Evolutionary conservation across 2,797 vertebrate genomes (phyloP).

Genomic region (Hozukius guyotensis): DNA sequence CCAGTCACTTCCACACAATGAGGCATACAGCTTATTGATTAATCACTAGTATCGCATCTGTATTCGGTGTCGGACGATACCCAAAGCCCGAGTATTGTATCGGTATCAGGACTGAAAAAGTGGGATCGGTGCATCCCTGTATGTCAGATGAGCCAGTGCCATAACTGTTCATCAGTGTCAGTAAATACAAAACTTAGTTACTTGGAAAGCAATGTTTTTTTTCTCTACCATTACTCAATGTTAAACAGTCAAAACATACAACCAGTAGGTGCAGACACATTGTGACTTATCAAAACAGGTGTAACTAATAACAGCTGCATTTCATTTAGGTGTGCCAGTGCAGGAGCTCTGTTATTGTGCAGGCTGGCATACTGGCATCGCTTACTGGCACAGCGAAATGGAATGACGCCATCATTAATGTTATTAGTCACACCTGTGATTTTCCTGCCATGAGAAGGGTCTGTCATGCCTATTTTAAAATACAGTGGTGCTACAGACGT

Average conservation of each 20-base stretch:
- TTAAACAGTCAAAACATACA: neutral
- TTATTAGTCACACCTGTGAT: conserved; percentile 48
- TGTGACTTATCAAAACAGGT: conserved; percentile 24
- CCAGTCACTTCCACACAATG: no score
- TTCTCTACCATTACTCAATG: neutral
- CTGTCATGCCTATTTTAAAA: conserved; percentile 23
- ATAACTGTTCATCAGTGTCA: neutral
- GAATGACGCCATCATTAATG: conserved; percentile 39
- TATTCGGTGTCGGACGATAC: no score
- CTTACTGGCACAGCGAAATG: conserved; percentile 35
- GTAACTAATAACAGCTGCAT: conserved; percentile 20
- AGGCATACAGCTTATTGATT: no score
- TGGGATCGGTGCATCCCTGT: no score
- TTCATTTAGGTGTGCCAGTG: conserved; percentile 20
- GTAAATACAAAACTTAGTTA: neutral
- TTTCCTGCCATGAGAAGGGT: conserved; percentile 17
- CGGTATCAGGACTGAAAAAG: no score
- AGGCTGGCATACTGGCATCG: neutral
- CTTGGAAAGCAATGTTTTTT: neutral
- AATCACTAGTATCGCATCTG: no score
- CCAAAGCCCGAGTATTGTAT: no score
- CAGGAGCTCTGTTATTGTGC: conserved; percentile 17
- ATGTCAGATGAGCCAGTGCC: neutral
- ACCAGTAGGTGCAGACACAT: neutral
- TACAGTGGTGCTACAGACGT: neutral